These are phyloP conservation scores for Platycnemis pennipes DNA, from an alignment of 2,888 invertebrate genomes.

Conservation along the genomic window DNA sequence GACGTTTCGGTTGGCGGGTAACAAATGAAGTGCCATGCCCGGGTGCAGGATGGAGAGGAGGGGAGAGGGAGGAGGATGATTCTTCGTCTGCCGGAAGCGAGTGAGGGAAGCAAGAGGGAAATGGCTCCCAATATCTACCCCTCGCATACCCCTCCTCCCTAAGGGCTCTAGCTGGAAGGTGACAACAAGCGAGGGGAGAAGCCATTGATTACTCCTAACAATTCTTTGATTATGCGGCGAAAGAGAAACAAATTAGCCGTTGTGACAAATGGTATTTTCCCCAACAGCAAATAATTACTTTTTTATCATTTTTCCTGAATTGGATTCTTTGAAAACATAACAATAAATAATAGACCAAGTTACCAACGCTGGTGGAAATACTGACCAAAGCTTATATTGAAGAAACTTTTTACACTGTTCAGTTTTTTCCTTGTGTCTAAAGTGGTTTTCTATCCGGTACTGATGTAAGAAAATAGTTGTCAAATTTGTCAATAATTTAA, in stretches of 20 bases:
- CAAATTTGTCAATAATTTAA: too few relatives aligned
- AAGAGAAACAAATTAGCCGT: neutral
- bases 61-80: slow-evolving; percentile 6
- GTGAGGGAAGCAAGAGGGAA: neutral
- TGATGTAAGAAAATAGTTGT: too few relatives aligned
- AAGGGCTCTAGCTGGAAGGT: neutral
- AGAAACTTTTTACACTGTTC: too few relatives aligned
- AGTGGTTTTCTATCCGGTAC: too few relatives aligned
- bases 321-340: too few relatives aligned
- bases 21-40: slow-evolving; percentile 55
- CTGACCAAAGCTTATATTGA: too few relatives aligned
- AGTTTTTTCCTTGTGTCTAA: too few relatives aligned
- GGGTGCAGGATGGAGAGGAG: neutral
- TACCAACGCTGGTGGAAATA: too few relatives aligned
- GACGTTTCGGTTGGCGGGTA: slow-evolving; percentile 6
- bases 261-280: neutral
- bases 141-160: too few relatives aligned
- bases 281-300: too few relatives aligned
- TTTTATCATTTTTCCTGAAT: too few relatives aligned
- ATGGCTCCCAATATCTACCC: neutral
- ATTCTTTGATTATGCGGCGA: neutral
- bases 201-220: neutral
- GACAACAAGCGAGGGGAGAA: neutral
- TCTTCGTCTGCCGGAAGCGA: neutral
- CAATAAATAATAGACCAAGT: too few relatives aligned